Base-by-base conservation (phyloP, 1,140 invertebrate genomes). In the Caenorhabditis briggsae region DNA sequence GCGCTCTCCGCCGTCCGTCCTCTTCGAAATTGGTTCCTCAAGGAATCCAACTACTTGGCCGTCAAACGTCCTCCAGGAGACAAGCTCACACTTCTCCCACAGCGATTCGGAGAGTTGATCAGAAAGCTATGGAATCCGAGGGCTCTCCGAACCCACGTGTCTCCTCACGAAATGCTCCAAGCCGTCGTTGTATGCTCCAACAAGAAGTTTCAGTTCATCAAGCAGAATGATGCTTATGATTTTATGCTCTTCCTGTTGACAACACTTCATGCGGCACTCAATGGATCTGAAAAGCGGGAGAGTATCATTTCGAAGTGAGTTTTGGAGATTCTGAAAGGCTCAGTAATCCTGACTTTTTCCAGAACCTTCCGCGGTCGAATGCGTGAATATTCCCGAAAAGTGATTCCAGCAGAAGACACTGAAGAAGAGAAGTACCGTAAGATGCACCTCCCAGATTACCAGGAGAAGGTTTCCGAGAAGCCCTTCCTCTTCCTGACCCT, bases 81-180 rank as follows among this genome's bases (percentile, higher is more conserved):
- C 92, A 97, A 96, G 8, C 95, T 95, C 18, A 84, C 56, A 56
- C 93, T 97, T n/a, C 92, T 99, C 33, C 96, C 98, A 0, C 96
- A 98, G 92, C 94, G 98, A 82, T 99, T 99, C 93, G 98, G 98
- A 3, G 98, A 99, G 93, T 93, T 99, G 9, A 95, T 99, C 41
- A 25, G 98, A 6, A 99, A 99, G 93, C 93, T 99, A 88, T 99
- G 98, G 98, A 99, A 99, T 93, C 97, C 97, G 0, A 94, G 97
- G 85, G 99, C 99, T 92, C 99, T 99, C 92, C 99, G 99, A 94
- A 96, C 97, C 6, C 98, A 99, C 92, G 98, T 99, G 2, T 98
- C 97, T 82, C 98, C 98, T 0, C 98, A 99, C 93, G 98, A 99
- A 94, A 99, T 99, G 98, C 93, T 99, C 16, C 98, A 99, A 93